Evolutionary conservation across 2,113 vertebrate genomes (phyloP), one percentile per base, ranked within the genome.

Genomic region (Perca flavescens): DNA sequence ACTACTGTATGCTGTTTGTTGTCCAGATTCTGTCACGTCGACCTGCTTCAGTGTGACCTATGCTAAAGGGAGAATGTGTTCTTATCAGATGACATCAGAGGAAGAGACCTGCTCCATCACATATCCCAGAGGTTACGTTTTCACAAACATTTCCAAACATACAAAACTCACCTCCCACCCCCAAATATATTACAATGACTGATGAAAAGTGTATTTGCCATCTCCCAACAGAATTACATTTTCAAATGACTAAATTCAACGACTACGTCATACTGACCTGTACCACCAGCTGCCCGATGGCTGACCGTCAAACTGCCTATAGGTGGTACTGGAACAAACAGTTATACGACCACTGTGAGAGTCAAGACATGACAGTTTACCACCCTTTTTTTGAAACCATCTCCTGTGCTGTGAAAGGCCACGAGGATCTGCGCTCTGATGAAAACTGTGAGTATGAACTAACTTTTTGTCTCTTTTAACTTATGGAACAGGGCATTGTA

Each of bases 1-100:
- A 63, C 13, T 6, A 11, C 11, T 6, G 34, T 40, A 40, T 15
- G 21, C 2, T 8, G 13, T 47, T 19, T 56, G 17, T 2, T 36
- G 1, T 70, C 6, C 13, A 57, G 72, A 40, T 69, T 83, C 80
- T 63, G 77, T 83, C 75, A 76, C 66, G 52, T 58, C 77, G 15
- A 68, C 28, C 77, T 88, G 83, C 74, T 68, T 74, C 22, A 86
- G n/a, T 7, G 63, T 77, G 73, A 79, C 78, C 36, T 77, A 83
- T 43, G 79, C 78, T 64, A 22, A 69, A 47, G 62, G 52, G 16
- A 80, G 54, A 34, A 65, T 43, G 56, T 62, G 78, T 63, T 67
- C 16, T 22, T 58, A 47, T 22, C 22, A n/a, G 3, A 50, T 74
- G 58, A 50, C 2, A 22, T 52, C 63, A 58, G 63, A 1, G 46